Conservation (phyloP, 2,797 vertebrate genomes). For the Diceros bicornis region DNA sequence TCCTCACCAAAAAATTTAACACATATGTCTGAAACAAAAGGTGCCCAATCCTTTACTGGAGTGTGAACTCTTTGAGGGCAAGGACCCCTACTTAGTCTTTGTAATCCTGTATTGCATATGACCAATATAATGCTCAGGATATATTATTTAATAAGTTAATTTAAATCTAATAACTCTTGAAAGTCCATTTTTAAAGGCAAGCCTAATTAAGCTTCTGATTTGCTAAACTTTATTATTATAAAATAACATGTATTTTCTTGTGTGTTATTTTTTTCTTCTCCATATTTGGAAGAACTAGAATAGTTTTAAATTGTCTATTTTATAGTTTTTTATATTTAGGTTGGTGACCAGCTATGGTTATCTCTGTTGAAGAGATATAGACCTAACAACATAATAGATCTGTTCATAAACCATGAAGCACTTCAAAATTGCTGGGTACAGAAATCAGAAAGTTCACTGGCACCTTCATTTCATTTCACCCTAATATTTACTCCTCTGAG, state of each 20-base stretch:
- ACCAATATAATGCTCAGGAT: neutral
- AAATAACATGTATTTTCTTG: conserved; percentile 34
- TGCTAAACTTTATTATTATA: conserved; percentile 50
- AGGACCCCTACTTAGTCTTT: neutral
- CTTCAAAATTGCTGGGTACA: conserved; percentile 19
- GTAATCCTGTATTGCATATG: neutral
- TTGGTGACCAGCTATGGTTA: conserved; percentile 39
- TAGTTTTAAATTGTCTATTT: conserved; percentile 52
- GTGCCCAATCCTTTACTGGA: neutral
- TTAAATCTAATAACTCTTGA: conserved; percentile 12
- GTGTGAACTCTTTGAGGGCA: neutral
- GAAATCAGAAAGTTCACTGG: conserved; percentile 13
- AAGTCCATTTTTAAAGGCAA: neutral
- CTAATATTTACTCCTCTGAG: neutral
- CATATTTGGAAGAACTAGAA: neutral
- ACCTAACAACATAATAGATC: conserved; percentile 13
- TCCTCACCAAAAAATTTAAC: neutral
- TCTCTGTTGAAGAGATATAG: conserved; percentile 12
- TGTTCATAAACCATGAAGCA: neutral
- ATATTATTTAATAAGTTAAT: conserved; percentile 46
- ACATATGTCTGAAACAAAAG: neutral
- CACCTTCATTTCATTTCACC: conserved; percentile 12
- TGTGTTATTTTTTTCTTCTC: conserved; percentile 28
- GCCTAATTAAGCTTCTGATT: conserved; percentile 50
- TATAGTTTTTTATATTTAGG: conserved; percentile 48